These are phyloP conservation scores for Orthonyx spaldingii DNA, from an alignment of 2,113 vertebrate species.

Conservation along the genomic window DNA sequence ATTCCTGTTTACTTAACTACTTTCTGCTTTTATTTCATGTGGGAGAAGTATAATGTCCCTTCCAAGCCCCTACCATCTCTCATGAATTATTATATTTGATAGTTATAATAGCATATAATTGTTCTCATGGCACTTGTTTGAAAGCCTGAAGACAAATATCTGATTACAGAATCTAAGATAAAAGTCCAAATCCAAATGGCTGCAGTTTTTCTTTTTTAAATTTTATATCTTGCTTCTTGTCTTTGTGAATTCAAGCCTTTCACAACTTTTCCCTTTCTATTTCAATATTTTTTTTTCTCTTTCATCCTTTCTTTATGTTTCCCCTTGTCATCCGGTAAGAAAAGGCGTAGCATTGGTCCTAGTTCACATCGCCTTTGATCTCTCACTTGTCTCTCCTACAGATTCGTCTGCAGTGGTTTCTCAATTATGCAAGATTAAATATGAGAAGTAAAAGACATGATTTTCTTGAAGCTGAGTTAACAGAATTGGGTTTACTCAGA, in stretches of 20 bases:
- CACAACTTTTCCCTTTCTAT: neutral
- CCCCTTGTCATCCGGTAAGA: neutral
- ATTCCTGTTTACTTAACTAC: neutral
- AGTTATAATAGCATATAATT: neutral
- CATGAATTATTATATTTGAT: neutral
- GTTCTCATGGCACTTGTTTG: neutral
- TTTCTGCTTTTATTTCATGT: neutral
- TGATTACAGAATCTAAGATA: neutral
- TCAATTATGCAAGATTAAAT: neutral
- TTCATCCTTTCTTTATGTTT: neutral
- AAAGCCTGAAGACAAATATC: neutral
- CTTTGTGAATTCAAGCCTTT: neutral
- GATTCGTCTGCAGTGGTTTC: neutral
- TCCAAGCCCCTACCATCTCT: neutral
- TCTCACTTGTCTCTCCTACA: neutral
- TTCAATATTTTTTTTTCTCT: neutral
- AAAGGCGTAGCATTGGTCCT: neutral
- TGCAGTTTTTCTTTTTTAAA: neutral
- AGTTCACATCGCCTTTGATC: neutral
- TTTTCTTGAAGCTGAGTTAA: neutral
- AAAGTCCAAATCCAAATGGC: neutral
- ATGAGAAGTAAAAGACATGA: neutral
- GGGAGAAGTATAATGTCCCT: neutral
- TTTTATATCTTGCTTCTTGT: neutral
- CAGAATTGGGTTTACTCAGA: neutral